phyloP scores from a whole-genome alignment of 2,113 vertebrate species.

The Rhinopithecus roxellana region DNA sequence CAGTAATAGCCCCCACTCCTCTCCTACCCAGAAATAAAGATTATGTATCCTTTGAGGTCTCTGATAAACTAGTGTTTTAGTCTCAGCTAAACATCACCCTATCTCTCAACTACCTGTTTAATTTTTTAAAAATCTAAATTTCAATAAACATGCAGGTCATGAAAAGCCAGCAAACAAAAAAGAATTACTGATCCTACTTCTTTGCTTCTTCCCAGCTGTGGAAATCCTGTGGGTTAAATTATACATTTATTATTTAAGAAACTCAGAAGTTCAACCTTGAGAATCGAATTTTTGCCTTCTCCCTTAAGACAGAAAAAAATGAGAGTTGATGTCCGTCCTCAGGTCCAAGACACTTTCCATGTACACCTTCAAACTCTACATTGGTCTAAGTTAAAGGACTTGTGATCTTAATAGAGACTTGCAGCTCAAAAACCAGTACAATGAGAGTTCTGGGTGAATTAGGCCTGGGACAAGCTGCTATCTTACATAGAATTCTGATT shows the following conservation, averaged over 20 bases:
- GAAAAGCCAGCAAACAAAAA: background rate
- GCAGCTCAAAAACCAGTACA: background rate
- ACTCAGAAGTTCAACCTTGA: background rate
- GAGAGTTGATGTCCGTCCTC: background rate
- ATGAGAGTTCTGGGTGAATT: background rate
- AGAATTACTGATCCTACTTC: background rate
- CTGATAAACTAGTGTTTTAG: background rate
- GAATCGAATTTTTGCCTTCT: background rate
- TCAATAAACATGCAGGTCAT: background rate
- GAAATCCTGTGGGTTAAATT: background rate
- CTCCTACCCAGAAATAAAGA: background rate
- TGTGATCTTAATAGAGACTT: background rate
- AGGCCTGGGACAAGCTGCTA: background rate
- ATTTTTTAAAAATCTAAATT: background rate
- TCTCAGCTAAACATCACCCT: background rate
- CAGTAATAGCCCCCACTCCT: background rate
- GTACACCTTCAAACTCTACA: background rate
- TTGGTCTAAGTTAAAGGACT: background rate
- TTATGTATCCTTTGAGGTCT: background rate
- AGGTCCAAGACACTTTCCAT: background rate
- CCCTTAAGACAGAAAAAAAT: background rate
- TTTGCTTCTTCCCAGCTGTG: background rate
- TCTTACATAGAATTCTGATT: background rate
- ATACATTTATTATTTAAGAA: background rate
- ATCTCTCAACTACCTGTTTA: background rate